Evolutionary conservation across 2,113 vertebrate species (phyloP).

Genomic region (Psophia crepitans): DNA sequence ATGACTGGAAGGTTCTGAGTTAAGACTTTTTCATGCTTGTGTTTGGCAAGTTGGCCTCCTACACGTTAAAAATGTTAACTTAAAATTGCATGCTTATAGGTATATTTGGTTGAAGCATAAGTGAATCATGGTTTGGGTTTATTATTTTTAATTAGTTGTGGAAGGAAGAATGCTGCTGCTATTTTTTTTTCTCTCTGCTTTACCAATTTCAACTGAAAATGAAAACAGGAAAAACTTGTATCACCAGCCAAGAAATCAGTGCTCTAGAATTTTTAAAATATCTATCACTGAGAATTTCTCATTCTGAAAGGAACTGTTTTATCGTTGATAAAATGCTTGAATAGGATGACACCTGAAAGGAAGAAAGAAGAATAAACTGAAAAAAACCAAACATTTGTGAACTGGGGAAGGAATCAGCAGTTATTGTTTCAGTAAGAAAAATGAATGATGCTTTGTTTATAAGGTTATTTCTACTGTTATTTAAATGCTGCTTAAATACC

Average conservation of each 20-base stretch:
- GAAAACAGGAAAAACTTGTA: background rate
- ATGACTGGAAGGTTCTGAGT: background rate
- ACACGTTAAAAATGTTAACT: background rate
- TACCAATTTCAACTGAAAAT: background rate
- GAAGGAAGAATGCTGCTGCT: background rate
- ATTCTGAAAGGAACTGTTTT: background rate
- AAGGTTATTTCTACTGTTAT: background rate
- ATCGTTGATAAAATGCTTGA: background rate
- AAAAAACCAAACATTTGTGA: accelerated
- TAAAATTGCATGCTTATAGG: background rate
- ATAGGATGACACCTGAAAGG: background rate
- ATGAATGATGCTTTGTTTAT: background rate
- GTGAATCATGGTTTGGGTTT: background rate
- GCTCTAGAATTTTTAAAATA: background rate
- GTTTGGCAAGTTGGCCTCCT: background rate
- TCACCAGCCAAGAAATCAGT: background rate
- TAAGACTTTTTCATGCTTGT: background rate
- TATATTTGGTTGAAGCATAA: background rate
- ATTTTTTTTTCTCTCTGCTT: background rate
- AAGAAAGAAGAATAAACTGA: background rate
- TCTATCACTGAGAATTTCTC: background rate
- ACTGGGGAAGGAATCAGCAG: background rate
- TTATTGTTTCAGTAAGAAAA: background rate
- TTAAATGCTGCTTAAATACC: background rate
- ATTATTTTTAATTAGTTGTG: background rate